phyloP scores from a whole-genome alignment of 1,140 invertebrate genomes.

The Apis cerana region DNA sequence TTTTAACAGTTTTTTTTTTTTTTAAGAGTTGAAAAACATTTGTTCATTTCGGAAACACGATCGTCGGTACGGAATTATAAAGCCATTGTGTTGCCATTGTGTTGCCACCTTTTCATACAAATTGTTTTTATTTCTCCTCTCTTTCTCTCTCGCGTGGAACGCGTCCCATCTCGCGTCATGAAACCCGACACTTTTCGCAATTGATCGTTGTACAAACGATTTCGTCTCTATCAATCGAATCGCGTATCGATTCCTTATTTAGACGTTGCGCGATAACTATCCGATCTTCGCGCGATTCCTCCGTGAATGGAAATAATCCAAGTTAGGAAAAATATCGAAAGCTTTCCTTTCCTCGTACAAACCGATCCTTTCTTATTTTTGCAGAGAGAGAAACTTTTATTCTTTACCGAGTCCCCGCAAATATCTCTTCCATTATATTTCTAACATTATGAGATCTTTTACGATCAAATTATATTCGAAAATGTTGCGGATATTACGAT shows the following conservation, averaged over 20 bases:
- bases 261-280: neutral
- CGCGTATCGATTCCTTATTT: neutral
- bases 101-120: neutral
- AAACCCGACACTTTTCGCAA: neutral
- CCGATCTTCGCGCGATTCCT: neutral
- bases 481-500: too few species aligned
- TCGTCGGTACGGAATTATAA: too few species aligned
- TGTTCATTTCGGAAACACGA: too few species aligned
- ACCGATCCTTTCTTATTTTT: neutral
- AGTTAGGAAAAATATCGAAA: neutral
- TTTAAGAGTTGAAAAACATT: too few species aligned
- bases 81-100: neutral
- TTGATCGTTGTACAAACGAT: neutral
- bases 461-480: too few species aligned
- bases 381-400: neutral
- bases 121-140: neutral
- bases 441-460: too few species aligned
- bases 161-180: neutral
- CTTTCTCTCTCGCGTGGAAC: neutral
- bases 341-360: neutral
- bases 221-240: neutral
- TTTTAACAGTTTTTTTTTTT: too few species aligned
- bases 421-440: too few species aligned
- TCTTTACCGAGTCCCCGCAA: neutral
- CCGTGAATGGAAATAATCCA: neutral